Conservation (phyloP, 2,113 vertebrate species). For the Diphyllodes magnificus region DNA sequence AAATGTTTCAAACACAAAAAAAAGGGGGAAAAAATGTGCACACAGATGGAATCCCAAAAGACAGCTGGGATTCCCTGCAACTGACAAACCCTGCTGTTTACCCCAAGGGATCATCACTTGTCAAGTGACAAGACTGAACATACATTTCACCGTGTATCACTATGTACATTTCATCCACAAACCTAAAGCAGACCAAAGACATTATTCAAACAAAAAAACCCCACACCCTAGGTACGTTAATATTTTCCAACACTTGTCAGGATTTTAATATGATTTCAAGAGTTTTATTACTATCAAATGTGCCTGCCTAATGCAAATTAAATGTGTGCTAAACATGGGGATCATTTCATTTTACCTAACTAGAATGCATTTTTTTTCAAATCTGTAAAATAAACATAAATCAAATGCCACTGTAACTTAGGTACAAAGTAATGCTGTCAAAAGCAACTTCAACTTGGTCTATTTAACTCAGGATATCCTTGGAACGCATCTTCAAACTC, state of each 20-base stretch:
- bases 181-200: constrained; percentile 21
- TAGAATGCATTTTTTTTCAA: neutral
- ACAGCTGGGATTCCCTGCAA: constrained; percentile 62
- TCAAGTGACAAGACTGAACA: constrained; percentile 47
- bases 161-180: neutral
- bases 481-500: neutral
- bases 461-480: neutral
- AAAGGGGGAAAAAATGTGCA: neutral
- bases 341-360: neutral
- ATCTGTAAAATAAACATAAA: neutral
- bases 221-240: neutral
- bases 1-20: neutral
- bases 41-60: constrained; percentile 64
- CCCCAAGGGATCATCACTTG: constrained; percentile 56
- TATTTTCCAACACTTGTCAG: constrained; percentile 19
- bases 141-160: constrained; percentile 16
- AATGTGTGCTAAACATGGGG: neutral
- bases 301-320: neutral
- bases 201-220: neutral
- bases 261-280: neutral
- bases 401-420: neutral
- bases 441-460: neutral
- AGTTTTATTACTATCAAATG: neutral
- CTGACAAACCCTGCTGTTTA: constrained; percentile 57
- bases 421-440: neutral